Base-by-base conservation (phyloP, 2,888 invertebrate genomes). In the Gymnosoma rotundatum region DNA sequence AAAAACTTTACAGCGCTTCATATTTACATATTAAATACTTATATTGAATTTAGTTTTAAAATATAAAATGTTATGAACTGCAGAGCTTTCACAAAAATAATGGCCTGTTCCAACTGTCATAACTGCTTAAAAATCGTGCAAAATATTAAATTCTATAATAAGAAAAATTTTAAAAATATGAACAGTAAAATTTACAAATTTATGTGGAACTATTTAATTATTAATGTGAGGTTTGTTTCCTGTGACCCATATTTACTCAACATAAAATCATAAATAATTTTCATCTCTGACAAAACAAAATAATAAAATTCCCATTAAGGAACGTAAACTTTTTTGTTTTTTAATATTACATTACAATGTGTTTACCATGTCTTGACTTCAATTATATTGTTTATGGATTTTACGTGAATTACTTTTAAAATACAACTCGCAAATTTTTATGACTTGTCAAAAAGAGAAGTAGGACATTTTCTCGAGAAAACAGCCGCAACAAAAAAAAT, bases 401-500 rank as follows among this genome's bases (percentile, higher is more conserved):
- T 78, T 73, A 84, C 78, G 84, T 84, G 84, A 81, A 81, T 78
- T 81, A 42, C 42, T 42, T 10, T 42, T 42, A 78, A 81, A 84
- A 67, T 21, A 73, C 52, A 70, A 82, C 38, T 74, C 54, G 73
- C 75, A 70, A 78, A 69, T 54, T 84, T 83, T 84, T 84, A 84
- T 74, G 81, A 84, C 74, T 63, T 72, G 72, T 63, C 76, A 69
- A 50, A 45, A 25, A 20, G 20, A 52, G 45, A 56, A 50, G 54
- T 56, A 72, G 54, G 70, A 70, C 0, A 52, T 14, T 10, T 67
- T 52, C 36, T 50, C 32, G 10, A 42, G 18, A 10, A 38, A 64
- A 42, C 42, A 42, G 42, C 12, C 42, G 42, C 1, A 48, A 48
- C n/a, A 89, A 89, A 88, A 89, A 88, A 87, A 86, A 86, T 89